Evolutionary conservation across 2,113 vertebrate genomes (phyloP).

Genomic region (Egretta garzetta): DNA sequence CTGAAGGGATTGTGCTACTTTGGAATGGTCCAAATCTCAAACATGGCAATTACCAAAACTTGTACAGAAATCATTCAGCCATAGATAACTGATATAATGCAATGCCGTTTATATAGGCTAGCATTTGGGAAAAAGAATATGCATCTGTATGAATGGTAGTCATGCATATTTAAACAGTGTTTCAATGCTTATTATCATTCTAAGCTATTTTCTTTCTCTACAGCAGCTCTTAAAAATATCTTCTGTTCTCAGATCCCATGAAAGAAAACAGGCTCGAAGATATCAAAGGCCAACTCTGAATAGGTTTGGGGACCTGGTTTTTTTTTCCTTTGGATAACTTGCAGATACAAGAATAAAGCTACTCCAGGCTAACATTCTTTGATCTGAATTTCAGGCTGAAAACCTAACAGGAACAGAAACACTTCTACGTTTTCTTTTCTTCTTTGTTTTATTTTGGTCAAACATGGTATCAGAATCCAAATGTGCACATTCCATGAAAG

Average conservation of each 20-base stretch:
- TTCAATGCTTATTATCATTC: background rate
- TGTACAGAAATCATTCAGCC: background rate
- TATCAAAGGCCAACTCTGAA: background rate
- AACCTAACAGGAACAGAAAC: background rate
- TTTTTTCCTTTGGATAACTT: background rate
- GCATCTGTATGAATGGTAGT: background rate
- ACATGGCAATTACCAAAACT: background rate
- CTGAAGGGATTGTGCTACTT: background rate
- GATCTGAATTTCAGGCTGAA: background rate
- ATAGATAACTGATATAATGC: background rate
- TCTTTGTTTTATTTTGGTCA: background rate
- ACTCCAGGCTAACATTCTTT: background rate
- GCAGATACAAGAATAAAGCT: background rate
- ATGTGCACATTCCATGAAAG: background rate
- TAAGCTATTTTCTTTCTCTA: background rate
- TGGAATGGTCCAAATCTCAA: background rate
- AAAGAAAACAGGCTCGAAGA: background rate
- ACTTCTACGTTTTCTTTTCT: background rate
- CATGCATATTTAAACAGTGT: background rate
- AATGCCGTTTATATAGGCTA: background rate
- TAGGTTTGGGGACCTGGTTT: background rate
- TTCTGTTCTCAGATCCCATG: background rate
- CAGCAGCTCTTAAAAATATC: background rate
- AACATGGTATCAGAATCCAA: background rate
- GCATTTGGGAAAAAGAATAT: background rate